Evolutionary conservation across 2,113 vertebrate genomes (phyloP).

Genomic region (Notechis scutatus): DNA sequence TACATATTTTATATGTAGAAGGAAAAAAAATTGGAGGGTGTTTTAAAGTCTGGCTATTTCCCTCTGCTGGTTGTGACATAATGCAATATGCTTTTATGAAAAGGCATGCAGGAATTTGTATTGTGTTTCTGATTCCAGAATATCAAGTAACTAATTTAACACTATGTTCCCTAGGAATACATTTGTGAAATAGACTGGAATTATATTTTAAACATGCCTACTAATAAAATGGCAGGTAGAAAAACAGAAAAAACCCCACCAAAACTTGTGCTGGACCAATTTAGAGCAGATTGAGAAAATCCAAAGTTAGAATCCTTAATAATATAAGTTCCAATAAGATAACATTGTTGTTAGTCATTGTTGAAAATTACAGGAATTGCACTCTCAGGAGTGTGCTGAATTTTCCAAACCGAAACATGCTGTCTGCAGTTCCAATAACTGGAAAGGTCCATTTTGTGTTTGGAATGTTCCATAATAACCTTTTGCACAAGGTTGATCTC

Average conservation of each 20-base stretch:
- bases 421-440: neutral
- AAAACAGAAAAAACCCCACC: neutral
- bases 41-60: neutral
- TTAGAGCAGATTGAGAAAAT: neutral
- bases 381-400: neutral
- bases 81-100: neutral
- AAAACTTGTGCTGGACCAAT: neutral
- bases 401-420: neutral
- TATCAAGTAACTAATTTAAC: neutral
- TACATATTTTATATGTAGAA: accelerated
- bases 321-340: neutral
- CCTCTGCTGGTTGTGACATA: neutral
- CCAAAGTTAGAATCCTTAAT: neutral
- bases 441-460: neutral
- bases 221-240: neutral
- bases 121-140: neutral
- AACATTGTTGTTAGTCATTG: neutral
- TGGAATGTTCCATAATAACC: neutral
- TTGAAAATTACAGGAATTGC: neutral
- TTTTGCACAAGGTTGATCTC: neutral
- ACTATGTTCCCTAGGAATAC: neutral
- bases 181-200: neutral
- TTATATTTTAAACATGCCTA: neutral
- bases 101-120: neutral
- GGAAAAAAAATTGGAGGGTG: neutral